Conservation (phyloP, 2,113 vertebrate genomes). For the Cyphomyrus plagiostoma region DNA sequence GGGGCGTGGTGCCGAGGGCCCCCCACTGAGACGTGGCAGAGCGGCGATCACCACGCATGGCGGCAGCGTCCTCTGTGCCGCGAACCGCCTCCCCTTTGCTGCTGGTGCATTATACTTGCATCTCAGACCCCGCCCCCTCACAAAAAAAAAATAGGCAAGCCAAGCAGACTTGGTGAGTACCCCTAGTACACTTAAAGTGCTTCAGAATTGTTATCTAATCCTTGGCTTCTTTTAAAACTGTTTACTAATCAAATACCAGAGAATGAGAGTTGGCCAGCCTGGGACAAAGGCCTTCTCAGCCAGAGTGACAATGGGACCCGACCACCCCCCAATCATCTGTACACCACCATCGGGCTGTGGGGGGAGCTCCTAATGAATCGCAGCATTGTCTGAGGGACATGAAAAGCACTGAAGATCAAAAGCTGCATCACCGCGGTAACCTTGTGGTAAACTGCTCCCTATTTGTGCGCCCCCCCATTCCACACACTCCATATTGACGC, state of each 20-base stretch:
- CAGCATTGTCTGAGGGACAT: neutral
- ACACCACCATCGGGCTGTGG: neutral
- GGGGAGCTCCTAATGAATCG: neutral
- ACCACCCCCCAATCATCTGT: neutral
- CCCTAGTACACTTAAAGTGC: neutral
- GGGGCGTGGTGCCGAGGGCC: constrained; percentile 28
- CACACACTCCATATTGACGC: neutral
- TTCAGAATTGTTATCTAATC: neutral
- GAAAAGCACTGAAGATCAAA: neutral
- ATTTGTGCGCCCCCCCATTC: neutral
- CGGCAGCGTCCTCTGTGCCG: neutral
- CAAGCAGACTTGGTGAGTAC: neutral
- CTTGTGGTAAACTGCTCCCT: neutral
- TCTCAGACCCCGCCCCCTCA: neutral
- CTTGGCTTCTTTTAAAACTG: neutral
- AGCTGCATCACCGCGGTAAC: neutral
- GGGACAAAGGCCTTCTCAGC: constrained; percentile 4
- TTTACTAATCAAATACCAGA: neutral
- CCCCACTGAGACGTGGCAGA: constrained; percentile 41
- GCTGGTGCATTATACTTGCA: neutral
- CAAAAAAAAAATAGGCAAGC: neutral
- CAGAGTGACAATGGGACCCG: constrained; percentile 10
- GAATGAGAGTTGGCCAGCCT: neutral
- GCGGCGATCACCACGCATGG: constrained; percentile 35
- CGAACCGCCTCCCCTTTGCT: neutral